Conservation (phyloP, 2,113 vertebrate genomes). For the Lophochroa leadbeateri region DNA sequence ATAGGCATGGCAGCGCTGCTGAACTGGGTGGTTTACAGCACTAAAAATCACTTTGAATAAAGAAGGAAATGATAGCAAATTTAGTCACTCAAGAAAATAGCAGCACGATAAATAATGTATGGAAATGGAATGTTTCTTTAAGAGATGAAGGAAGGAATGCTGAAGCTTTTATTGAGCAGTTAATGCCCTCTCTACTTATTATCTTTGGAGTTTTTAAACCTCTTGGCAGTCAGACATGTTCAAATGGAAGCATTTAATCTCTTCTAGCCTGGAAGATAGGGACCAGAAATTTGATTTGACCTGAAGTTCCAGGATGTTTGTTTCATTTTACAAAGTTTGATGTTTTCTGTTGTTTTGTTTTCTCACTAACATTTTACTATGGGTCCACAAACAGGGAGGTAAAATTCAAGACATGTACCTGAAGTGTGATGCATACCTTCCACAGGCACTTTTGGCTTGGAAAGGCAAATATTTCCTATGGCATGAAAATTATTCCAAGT, state of each 20-base stretch:
- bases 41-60: conserved; percentile 17
- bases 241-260: not conserved
- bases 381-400: not conserved
- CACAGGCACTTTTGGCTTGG: not conserved
- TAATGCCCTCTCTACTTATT: not conserved
- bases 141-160: not conserved
- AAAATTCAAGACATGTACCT: not conserved
- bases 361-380: not conserved
- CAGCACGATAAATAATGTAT: not conserved
- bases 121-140: conserved; percentile 19
- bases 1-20: not conserved
- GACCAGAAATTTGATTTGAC: not conserved
- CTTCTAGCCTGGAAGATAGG: not conserved
- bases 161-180: conserved; percentile 16
- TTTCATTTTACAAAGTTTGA: not conserved
- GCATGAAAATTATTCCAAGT: not conserved
- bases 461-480: not conserved
- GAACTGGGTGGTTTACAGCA: not conserved
- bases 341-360: not conserved
- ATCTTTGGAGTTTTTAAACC: not conserved
- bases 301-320: not conserved
- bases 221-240: not conserved
- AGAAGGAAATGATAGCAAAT: not conserved
- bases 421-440: not conserved
- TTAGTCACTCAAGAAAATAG: not conserved